A percentile compares a stretch with the other conserved stretches of the same genome.
These are phyloP conservation scores for Premnoplex brunnescens DNA, from an alignment of 2,797 vertebrate genomes.

Conservation along the genomic window DNA sequence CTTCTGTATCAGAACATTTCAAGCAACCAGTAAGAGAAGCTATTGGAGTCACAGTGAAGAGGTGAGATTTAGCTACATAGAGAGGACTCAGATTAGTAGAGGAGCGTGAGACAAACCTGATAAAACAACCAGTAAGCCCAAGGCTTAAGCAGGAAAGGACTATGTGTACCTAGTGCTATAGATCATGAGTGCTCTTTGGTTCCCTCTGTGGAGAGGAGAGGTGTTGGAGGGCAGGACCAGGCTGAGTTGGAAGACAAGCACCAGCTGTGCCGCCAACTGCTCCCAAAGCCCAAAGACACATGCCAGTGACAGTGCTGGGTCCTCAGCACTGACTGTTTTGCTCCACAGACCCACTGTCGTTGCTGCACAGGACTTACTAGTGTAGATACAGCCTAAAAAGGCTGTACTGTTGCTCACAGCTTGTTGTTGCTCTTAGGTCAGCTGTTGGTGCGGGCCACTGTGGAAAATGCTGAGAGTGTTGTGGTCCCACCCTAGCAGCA, in stretches of 20 bases:
- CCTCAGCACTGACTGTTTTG: background rate
- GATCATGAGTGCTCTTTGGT: background rate
- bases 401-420: accelerated
- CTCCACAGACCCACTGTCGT: background rate
- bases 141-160: background rate
- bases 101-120: background rate
- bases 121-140: background rate
- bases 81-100: background rate
- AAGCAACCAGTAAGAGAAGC: background rate
- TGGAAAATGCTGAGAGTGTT: background rate
- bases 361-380: background rate
- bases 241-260: background rate
- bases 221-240: accelerated
- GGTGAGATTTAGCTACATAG: background rate
- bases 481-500: background rate
- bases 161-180: background rate
- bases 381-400: background rate
- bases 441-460: background rate
- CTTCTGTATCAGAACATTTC: background rate
- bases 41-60: background rate
- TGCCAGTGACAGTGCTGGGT: background rate
- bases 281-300: background rate
- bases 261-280: background rate
- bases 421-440: background rate
- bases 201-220: background rate